phyloP scores from a whole-genome alignment of 2,797 vertebrate species.

The Typhlichthys subterraneus region DNA sequence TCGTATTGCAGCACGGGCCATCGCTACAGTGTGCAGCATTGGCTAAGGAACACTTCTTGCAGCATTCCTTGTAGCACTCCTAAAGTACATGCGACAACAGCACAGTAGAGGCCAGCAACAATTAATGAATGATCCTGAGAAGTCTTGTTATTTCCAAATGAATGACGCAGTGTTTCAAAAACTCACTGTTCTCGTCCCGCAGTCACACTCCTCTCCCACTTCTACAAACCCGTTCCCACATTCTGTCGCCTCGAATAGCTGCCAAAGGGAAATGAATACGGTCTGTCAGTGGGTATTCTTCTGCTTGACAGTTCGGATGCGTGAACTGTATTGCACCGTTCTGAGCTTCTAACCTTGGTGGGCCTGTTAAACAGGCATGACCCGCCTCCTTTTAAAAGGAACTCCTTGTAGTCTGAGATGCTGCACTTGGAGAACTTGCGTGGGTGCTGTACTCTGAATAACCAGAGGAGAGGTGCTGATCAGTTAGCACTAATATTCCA shows the following conservation, averaged over 20 bases:
- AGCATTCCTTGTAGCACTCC: conserved; percentile 95
- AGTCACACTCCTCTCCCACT: conserved; percentile 96
- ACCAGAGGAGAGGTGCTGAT: too few species aligned
- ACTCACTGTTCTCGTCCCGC: conserved; percentile 88
- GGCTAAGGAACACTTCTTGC: conserved; percentile 97
- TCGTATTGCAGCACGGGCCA: conserved; percentile 92
- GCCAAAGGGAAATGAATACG: conserved; percentile 48
- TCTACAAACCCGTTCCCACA: conserved; percentile 97
- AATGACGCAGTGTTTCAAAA: neutral
- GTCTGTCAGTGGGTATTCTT: neutral
- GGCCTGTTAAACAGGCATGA: conserved; percentile 97
- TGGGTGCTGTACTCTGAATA: conserved; percentile 87
- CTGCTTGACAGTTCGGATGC: conserved; percentile 6
- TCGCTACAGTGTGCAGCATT: conserved; percentile 96
- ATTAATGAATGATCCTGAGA: conserved; percentile 13
- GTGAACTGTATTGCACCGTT: neutral
- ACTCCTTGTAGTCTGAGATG: conserved; percentile 94
- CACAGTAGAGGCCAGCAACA: neutral
- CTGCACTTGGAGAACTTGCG: conserved; percentile 97
- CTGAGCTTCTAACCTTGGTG: conserved; percentile 82
- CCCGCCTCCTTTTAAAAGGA: conserved; percentile 92
- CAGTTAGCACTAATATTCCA: too few species aligned
- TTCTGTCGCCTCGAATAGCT: conserved; percentile 90
- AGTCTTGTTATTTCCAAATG: neutral
- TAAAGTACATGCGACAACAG: conserved; percentile 53